Evolutionary conservation across 2,888 invertebrate species (phyloP), one percentile per base, ranked within the genome.

Genomic region (Rhingia campestris): DNA sequence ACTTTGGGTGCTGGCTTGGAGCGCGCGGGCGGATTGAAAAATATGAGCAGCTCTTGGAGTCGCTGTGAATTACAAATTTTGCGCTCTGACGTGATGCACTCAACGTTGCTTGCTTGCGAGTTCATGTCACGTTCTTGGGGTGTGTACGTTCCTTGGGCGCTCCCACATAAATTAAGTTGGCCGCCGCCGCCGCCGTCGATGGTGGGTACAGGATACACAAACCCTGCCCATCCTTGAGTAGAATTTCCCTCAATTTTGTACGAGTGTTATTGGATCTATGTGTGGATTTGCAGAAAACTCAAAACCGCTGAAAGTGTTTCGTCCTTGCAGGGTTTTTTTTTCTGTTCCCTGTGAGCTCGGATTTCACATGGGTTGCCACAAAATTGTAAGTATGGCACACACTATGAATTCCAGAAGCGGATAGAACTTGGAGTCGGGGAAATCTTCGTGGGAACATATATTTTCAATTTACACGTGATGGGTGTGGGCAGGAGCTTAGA

Each of bases 11-110:
- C 41, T 12, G 63, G 56, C 10, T 7, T 45, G 14, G 51, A n/a
- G 61, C 7, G 9, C 56, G 37, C 43, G 82, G 73, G 64, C 33
- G 84, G 74, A 84, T 84, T 84, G 84, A 80, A 84, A 84, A 84
- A 75, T 84, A 84, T 84, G 84, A 84, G 84, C 80, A 84, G 84
- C 84, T 84, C 75, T 64, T 84, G 66, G 80, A 84, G 74, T 80
- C 84, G 75, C 66, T 84, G 84, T 80, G 84, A 84, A 84, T 84
- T 84, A 84, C 84, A 84, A 84, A 84, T 84, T 84, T 84, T 75
- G 67, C 54, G 66, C 80, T 61, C 74, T 84, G 84, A 84, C 80
- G 84, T 84, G 84, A 75, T 84, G 84, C 84, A 84, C 84, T 84
- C 84, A 84, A 61, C 80, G 75, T 75, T 84, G 7, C 67, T 67